Base-by-base conservation (phyloP, 2,888 invertebrate genomes). In the Sylvicola fuscatus region DNA sequence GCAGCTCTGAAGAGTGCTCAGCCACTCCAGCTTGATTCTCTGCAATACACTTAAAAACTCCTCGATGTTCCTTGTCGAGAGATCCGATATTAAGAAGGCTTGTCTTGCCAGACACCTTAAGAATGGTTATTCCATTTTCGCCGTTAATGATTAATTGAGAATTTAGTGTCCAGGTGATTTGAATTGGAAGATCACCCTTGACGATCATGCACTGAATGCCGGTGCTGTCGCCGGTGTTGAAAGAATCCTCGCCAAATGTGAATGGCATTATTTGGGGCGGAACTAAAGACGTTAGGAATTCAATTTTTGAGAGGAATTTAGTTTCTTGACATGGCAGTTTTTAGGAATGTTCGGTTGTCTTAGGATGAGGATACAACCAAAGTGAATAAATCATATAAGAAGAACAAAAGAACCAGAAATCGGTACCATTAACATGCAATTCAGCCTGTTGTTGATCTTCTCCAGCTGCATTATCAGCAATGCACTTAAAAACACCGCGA, bases 161-260 rank as follows among this genome's bases (percentile, higher is more conserved):
- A 54, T 81, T 73, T 45, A 78, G 72, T 34, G 68, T 68, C 82
- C 82, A 83, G 14, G 65, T 62, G 34, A 82, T 71, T 39, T 66
- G 65, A 49, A 83, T 64, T 2, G 82, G 82, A 37, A 70, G 61
- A 58, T 83, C 82, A 40, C 82, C 79, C 56, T 74, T 71, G 36
- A 69, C 69, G 33, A 73, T 68, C 42, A 72, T 68, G 53, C 79
- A 80, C 37, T 66, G 68, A 33, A 76, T 64, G 37, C 75, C 75
- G 34, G 72, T 70, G 42, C 70, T 64, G 45, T 78, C 76, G 3
- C 77, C 78, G 36, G 75, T 70, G 48, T 77, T 74, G 38, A 74
- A 66, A 39, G 75, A 67, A 46, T 75, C 72, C 37, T 74, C 73
- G 43, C 75, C 77, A 49, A 79, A 75, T 44, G 66, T 64, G 51